Evolutionary conservation across 2,797 vertebrate genomes (phyloP).

Genomic region (Pogonophryne albipinna): DNA sequence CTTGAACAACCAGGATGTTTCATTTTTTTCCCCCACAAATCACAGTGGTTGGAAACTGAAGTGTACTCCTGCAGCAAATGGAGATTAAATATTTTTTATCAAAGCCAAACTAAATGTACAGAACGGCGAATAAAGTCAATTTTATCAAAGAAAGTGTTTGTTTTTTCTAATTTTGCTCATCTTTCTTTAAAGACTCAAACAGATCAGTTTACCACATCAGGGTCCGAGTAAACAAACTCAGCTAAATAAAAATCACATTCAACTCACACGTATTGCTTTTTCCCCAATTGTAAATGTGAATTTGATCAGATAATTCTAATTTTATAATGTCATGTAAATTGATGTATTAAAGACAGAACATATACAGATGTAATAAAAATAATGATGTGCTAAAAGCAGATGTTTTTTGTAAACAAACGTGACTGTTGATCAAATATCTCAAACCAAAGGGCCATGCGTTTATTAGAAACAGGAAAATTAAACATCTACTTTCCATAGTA

Average conservation of each 20-base stretch:
- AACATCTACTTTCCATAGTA: not conserved
- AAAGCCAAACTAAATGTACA: slow-evolving; percentile 43
- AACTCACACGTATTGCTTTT: slow-evolving; percentile 21
- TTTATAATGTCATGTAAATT: slow-evolving; percentile 83
- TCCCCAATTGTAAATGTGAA: slow-evolving; percentile 78
- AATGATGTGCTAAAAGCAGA: slow-evolving; percentile 22
- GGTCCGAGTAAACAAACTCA: slow-evolving; percentile 10
- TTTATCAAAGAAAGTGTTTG: slow-evolving; percentile 36
- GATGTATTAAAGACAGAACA: slow-evolving; percentile 72
- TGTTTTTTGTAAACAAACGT: not conserved
- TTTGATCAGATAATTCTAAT: slow-evolving; percentile 79
- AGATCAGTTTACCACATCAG: not conserved
- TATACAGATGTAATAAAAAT: slow-evolving; percentile 82
- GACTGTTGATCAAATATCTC: not conserved
- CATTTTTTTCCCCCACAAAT: slow-evolving; percentile 15
- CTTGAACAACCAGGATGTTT: slow-evolving; percentile 27
- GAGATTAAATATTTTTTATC: slow-evolving; percentile 57
- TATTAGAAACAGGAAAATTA: not conserved
- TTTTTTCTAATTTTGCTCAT: slow-evolving; percentile 5
- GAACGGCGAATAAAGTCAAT: slow-evolving; percentile 49
- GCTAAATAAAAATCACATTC: not conserved
- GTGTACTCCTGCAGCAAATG: slow-evolving; percentile 43
- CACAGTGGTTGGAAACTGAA: slow-evolving; percentile 22
- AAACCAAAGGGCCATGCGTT: not conserved
- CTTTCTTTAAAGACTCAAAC: slow-evolving; percentile 26